Evolutionary conservation across 2,888 invertebrate species (phyloP), one percentile per base, ranked within the genome.

Genomic region (Hypomecis punctinalis): DNA sequence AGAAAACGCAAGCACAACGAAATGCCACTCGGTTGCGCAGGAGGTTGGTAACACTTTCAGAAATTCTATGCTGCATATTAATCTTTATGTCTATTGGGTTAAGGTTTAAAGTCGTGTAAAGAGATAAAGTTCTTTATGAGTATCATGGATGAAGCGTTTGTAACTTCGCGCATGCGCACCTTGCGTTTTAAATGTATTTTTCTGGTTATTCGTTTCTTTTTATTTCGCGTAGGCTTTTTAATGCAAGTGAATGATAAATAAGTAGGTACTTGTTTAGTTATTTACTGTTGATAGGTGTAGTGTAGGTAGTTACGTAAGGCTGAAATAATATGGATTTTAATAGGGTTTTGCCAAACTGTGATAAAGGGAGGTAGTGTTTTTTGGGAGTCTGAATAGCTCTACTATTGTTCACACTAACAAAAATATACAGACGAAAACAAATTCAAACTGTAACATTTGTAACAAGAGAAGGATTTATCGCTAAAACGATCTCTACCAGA

Each of bases 1-100:
- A 49, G 69, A 77, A 78, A 85, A 75, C 82, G 86, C 84, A 78
- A 73, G 75, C 74, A 67, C 71, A 69, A 81, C 83, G 78, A 82
- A 83, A 82, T 80, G 74, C 76, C 73, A 78, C 76, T 74, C 76
- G 49, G 68, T 64, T 73, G 71, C 72, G 68, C 68, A 58, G 47
- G 54, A 47, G 53, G 52, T 47, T 45, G 36, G 39, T 66, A 68
- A 67, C 68, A 67, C 68, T 66, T 61, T 66, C 61, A 58, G 33
- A 45, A 11, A 5, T 5, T 10, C 5, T 39, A 23, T 48, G 39
- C 4, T 0, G 5, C 35, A 9, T 42, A 42, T 4, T 61, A 36
- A 5, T 39, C 56, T 36, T 37, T 58, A 57, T 37, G 0, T 0
- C 0, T 4, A 9, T 5, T 0, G 3, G 0, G 0, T 0, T 71